Percentiles rank a stretch among this genome's conserved stretches.
Evolutionary conservation across 2,888 invertebrate species (phyloP).

Genomic region (Mystacides longicornis): DNA sequence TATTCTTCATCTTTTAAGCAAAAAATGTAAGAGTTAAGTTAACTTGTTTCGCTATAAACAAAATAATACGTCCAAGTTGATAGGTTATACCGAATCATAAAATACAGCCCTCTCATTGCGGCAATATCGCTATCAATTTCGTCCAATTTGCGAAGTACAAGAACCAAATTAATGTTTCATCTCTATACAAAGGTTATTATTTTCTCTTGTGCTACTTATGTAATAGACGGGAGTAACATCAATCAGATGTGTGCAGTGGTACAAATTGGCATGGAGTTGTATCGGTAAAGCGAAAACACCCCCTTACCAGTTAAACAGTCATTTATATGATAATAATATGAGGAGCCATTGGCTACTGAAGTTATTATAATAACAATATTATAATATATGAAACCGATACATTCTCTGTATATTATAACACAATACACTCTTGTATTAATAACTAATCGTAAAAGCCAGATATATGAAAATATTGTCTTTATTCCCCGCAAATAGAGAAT

Average conservation of each 20-base stretch:
- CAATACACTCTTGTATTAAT: slow-evolving; percentile 26
- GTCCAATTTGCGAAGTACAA: background rate
- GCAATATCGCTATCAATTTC: background rate
- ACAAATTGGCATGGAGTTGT: slow-evolving; percentile 11
- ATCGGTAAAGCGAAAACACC: slow-evolving; percentile 10
- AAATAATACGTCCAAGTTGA: too few relatives aligned
- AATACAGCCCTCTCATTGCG: background rate
- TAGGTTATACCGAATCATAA: too few relatives aligned
- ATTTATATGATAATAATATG: slow-evolving; percentile 26
- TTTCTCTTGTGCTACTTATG: background rate
- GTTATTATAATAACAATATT: background rate
- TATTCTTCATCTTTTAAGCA: too few relatives aligned
- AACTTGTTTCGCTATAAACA: too few relatives aligned
- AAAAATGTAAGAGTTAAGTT: too few relatives aligned
- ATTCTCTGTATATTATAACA: too few relatives aligned
- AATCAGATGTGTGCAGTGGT: slow-evolving; percentile 21
- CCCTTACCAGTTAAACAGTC: slow-evolving; percentile 12
- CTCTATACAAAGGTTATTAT: background rate
- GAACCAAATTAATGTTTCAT: background rate
- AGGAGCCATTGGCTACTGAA: slow-evolving; percentile 15
- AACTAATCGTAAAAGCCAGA: slow-evolving; percentile 25
- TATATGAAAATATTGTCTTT: background rate
- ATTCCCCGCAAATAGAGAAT: too few relatives aligned
- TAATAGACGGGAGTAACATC: slow-evolving; percentile 14
- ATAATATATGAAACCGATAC: slow-evolving; percentile 21